Base-by-base conservation (phyloP, 1,140 invertebrate genomes). In the Lutraria rhynchaena region DNA sequence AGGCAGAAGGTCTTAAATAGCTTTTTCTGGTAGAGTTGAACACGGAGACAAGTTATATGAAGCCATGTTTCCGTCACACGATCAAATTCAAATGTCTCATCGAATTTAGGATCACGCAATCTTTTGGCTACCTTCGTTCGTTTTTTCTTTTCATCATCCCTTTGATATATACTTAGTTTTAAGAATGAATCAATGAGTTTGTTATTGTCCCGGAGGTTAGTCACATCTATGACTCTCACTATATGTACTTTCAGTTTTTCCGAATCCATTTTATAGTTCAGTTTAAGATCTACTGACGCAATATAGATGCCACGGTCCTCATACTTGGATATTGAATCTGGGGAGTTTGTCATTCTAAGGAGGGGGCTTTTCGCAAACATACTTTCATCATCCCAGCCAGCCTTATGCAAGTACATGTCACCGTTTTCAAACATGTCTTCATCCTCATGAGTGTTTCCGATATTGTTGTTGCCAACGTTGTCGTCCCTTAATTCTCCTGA, bases 121-220 rank as follows among this genome's bases (percentile, higher is more conserved):
- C 15, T 46, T 37, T 55, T 71, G 9, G 24, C 49, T 5, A 35
- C n/a, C 29, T 22, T 33, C 22, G 49, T 71, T 27, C 27, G 33
- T 57, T 57, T 24, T 31, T 70, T 70, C 37, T 57, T 11, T 17
- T 35, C 22, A 1, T 27, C n/a, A 5, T 55, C 51, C 1, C 33
- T 46, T 71, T 71, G 49, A 71, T 57, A 71, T 15, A 71, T 33
- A 22, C 69, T 55, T 5, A 71, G 15, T 27, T 71, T 24, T 35
- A 57, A 44, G 31, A 57, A 57, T 5, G 29, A 57, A 51, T 71
- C 31, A 31, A 71, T 71, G 1, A 71, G 24, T 55, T 71, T 57
- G 31, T 71, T 57, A 57, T 41, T 71, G 22, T 71, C 29, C 4
- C 53, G 27, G n/a, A 55, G 49, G 22, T 71, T 41, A 1, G 49